Base-by-base conservation (phyloP, 2,113 vertebrate genomes). In the Zosterops borbonicus region DNA sequence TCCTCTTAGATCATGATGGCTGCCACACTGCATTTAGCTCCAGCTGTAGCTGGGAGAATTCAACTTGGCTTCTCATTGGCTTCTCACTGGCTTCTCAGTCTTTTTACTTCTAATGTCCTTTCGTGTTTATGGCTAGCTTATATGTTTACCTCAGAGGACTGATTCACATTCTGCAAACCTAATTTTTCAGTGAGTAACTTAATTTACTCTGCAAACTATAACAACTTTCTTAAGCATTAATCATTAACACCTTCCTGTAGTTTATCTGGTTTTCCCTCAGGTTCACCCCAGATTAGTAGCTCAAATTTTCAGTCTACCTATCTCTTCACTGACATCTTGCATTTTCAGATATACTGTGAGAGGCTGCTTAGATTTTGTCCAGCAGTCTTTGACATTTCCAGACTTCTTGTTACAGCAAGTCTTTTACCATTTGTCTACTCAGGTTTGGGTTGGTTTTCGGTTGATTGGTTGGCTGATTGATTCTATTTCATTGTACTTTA, bases 1-100 rank as follows among this genome's bases (percentile, higher is more conserved):
- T 18, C 1, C 1, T 39, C 49, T 76, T 41, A 50, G 19, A 39
- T 63, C 0, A 0, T 8, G 3, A 47, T 14, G 12, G 76, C 83
- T 80, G 24, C 35, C 39, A 46, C 14, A 8, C 22, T 49, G 16
- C 2, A 2, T 71, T 86, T 55, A 63, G 28, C 25, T 83, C 39
- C n/a, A 35, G 12, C 39, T 86, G 31, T 50, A 67, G 6, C 50
- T 82, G 4, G 19, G 12, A n/a, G 16, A 59, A n/a, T 75, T 42
- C 64, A 31, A 19, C 27, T 39, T 79, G 47, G 21, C 4, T 78
- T 73, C 56, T 75, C 20, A 9, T 15, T 31, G 28, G 28, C 44
- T 62, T 50, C 35, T 77, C 22, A 27, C 17, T 33, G 29, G 29
- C 21, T 50, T 52, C 35, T 78, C 17, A 27, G 23, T 63, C n/a